phyloP scores from a whole-genome alignment of 2,888 invertebrate species.

The Eupithecia subumbrata region DNA sequence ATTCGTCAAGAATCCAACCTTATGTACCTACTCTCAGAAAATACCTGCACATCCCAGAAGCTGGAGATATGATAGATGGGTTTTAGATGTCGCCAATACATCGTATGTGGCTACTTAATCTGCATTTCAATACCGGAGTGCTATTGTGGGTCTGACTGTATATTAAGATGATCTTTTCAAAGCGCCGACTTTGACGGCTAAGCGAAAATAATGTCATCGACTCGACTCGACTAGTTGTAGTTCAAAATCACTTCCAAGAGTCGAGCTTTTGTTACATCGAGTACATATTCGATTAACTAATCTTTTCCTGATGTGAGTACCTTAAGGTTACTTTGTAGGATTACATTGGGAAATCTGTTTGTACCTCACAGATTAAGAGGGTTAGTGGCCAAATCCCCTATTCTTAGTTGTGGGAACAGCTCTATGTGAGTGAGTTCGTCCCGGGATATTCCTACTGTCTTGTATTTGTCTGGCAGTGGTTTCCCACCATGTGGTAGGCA shows the following conservation, averaged over 20 bases:
- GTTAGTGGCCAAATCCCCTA: neutral
- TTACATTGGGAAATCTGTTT: constrained; percentile 5
- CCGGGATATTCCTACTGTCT: neutral
- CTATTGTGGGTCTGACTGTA: neutral
- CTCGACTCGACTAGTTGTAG: too few relatives aligned
- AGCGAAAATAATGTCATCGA: too few relatives aligned
- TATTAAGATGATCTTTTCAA: neutral
- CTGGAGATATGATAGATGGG: neutral
- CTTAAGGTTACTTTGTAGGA: neutral
- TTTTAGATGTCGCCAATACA: neutral
- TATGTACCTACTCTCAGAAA: neutral
- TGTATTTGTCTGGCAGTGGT: neutral
- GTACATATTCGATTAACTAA: too few relatives aligned
- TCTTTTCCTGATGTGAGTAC: neutral
- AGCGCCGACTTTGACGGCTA: neutral
- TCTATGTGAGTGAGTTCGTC: neutral
- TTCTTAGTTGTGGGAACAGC: constrained; percentile 1
- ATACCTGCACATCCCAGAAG: neutral
- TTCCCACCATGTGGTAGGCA: neutral
- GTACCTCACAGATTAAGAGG: neutral
- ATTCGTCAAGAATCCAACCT: too few relatives aligned
- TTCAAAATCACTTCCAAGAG: neutral
- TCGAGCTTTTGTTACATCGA: neutral
- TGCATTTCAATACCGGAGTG: neutral
- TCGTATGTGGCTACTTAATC: neutral